These are phyloP conservation scores for Hycleus cichorii DNA, from an alignment of 1,140 invertebrate genomes.

Conservation along the genomic window DNA sequence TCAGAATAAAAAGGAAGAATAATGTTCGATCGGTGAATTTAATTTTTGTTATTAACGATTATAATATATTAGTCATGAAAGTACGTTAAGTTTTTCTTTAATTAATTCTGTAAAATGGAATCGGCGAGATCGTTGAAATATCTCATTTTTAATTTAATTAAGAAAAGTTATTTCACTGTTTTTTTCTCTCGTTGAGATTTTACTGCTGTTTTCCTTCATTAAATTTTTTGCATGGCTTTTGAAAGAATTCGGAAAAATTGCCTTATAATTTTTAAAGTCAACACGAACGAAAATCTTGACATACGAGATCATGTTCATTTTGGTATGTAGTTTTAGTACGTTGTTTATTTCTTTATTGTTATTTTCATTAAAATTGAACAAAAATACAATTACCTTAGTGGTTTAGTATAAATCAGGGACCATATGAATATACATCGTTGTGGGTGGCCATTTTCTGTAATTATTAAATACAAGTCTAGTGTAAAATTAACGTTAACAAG, in stretches of 20 bases:
- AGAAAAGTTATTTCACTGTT: slow-evolving; percentile 31
- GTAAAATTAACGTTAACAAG: slow-evolving; percentile 26
- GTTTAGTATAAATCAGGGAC: background rate
- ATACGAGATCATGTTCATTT: no score
- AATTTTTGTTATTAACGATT: slow-evolving; percentile 40
- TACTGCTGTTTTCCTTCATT: slow-evolving; percentile 15
- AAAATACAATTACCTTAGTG: background rate
- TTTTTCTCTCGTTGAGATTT: slow-evolving; percentile 15
- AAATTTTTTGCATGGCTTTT: slow-evolving; percentile 1
- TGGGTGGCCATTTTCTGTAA: slow-evolving; percentile 24
- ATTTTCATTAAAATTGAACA: no score
- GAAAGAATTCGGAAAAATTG: slow-evolving; percentile 4
- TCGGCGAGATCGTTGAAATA: slow-evolving; percentile 22
- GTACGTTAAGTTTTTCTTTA: slow-evolving; percentile 37
- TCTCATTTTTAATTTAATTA: slow-evolving; percentile 36
- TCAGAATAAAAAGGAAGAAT: slow-evolving; percentile 22
- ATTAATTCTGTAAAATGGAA: slow-evolving; percentile 27
- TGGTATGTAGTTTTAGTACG: no score
- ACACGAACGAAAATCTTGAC: background rate
- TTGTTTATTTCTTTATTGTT: no score
- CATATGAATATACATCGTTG: slow-evolving; percentile 14
- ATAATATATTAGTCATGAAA: slow-evolving; percentile 36
- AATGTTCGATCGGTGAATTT: slow-evolving; percentile 32
- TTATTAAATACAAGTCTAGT: slow-evolving; percentile 21
- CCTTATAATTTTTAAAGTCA: slow-evolving; percentile 6